Evolutionary conservation across 2,888 invertebrate genomes (phyloP).

Genomic region (Embidobia sp.): DNA sequence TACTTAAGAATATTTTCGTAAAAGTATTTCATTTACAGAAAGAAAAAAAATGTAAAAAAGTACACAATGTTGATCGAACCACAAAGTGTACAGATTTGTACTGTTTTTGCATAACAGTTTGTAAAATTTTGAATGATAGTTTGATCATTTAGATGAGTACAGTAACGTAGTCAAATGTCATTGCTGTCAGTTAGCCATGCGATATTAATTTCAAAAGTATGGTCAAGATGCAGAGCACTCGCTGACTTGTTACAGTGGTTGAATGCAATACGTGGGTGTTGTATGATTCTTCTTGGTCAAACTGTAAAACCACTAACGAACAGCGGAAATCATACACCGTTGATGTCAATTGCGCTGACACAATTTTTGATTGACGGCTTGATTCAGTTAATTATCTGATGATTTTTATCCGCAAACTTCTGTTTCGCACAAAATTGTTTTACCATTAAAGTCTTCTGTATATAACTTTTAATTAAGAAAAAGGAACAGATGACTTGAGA

Average conservation of each 20-base stretch:
- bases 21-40: too few relatives aligned
- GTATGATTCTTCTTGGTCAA: slow-evolving; percentile 50
- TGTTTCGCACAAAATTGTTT: too few relatives aligned
- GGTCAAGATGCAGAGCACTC: slow-evolving; percentile 46
- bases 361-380: slow-evolving; percentile 21
- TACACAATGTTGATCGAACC: too few relatives aligned
- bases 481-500: too few relatives aligned
- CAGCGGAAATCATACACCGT: slow-evolving; percentile 52
- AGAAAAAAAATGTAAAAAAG: too few relatives aligned
- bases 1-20: too few relatives aligned
- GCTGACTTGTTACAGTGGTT: slow-evolving; percentile 53
- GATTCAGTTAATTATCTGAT: background rate
- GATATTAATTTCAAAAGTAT: slow-evolving; percentile 55
- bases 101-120: too few relatives aligned
- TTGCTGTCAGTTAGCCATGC: slow-evolving; percentile 47
- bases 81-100: too few relatives aligned
- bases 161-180: slow-evolving; percentile 40
- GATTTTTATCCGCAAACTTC: too few relatives aligned
- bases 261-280: slow-evolving; percentile 38
- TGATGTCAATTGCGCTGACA: slow-evolving; percentile 39
- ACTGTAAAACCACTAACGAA: slow-evolving; percentile 33
- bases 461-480: too few relatives aligned
- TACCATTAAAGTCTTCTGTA: too few relatives aligned
- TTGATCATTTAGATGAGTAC: slow-evolving; percentile 1
- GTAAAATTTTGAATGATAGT: background rate